Conservation (phyloP, 1,140 invertebrate species). For the Branchinecta lindahli region DNA sequence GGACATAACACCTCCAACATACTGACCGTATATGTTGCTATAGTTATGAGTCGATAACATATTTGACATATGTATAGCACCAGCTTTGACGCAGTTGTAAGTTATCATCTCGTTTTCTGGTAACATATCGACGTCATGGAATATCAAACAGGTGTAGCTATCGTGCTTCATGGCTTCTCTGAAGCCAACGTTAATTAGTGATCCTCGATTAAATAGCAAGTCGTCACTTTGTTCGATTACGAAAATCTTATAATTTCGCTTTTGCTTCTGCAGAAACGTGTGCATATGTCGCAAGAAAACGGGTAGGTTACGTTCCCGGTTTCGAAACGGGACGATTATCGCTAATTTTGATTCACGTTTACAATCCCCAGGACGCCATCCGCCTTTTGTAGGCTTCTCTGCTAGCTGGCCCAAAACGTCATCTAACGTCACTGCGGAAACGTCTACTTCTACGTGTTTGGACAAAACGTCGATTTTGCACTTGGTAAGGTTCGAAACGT, state of each 20-base stretch:
- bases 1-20: constrained; percentile 59
- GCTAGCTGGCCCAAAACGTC: not conserved
- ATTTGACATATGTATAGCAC: not conserved
- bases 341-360: constrained; percentile 29
- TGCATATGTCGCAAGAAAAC: constrained; percentile 37
- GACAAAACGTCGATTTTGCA: not conserved
- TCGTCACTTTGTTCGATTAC: constrained; percentile 37
- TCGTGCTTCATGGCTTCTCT: constrained; percentile 28
- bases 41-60: not conserved
- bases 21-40: not conserved
- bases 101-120: constrained; percentile 31
- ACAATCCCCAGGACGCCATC: constrained; percentile 23
- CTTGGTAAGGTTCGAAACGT: too few species aligned
- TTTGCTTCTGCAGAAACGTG: constrained; percentile 39
- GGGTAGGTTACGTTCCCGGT: constrained; percentile 37
- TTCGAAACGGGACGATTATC: constrained; percentile 39
- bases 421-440: not conserved
- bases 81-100: not conserved
- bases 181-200: constrained; percentile 35
- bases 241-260: constrained; percentile 40
- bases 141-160: constrained; percentile 35
- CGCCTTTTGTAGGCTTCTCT: not conserved
- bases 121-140: constrained; percentile 41
- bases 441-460: not conserved
- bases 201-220: constrained; percentile 26